Evolutionary conservation across 1,140 invertebrate species (phyloP), one percentile per base, ranked within the genome.

Genomic region (Helicoverpa armigera): DNA sequence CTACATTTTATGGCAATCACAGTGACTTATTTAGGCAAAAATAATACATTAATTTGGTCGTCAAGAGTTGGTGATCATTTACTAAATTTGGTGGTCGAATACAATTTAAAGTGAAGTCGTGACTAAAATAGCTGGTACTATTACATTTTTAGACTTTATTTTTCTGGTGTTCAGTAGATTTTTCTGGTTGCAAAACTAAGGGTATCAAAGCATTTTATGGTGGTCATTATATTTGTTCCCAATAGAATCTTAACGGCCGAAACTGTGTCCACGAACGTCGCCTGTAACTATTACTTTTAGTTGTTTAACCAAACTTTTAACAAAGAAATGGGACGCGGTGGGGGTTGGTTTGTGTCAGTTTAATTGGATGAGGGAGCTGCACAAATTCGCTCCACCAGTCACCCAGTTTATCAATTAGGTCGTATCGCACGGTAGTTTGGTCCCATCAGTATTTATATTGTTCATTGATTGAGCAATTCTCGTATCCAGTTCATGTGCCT

Each of bases 371-470:
- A 83, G 82, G 60, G 77, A 81, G 74, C 81, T 79, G 82, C 84
- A 84, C 82, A 81, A 86, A 86, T 87, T 90, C 81, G 69, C 84
- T 85, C 79, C 85, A 81, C 80, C 81, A 80, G 81, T 80, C 82
- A 84, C 83, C 87, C 83, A 89, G 85, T 88, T 87, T 85, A 87
- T 88, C 91, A 91, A 92, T 91, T 92, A 88, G 86, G 83, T 86
- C 86, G 84, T 84, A 86, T 86, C 79, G 81, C 87, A 83, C 81
- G 82, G 82, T 74, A 72, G 85, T 87, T 85, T 79, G 75, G 83
- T 84, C 82, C 85, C 83, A 85, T 86, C 82, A 83, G 77, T 91
- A 85, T 90, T 91, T 87, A 89, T 90, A 86, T 86, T 86, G 88
- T 79, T 86, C 85, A 79, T 84, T 91, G 86, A 90, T 92, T 89